A percentile compares a stretch with the other conserved stretches of the same genome.
Evolutionary conservation across 2,113 vertebrate genomes (phyloP).

Genomic region (Neogale vison): DNA sequence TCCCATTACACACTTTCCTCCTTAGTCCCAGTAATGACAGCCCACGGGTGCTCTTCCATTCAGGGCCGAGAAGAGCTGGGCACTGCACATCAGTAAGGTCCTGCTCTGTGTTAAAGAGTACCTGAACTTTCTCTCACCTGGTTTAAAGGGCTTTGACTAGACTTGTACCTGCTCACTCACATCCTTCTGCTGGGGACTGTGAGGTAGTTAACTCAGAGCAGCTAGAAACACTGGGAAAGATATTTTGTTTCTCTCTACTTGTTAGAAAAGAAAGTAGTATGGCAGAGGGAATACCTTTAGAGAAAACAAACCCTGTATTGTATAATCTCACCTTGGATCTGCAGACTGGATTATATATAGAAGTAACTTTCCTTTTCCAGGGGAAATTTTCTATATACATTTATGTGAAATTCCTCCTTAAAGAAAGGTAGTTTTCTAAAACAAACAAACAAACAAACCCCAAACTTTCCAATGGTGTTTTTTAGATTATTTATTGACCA

Average conservation of each 20-base stretch:
- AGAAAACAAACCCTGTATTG: neutral
- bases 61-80: neutral
- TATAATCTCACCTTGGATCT: neutral
- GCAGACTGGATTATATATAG: neutral
- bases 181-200: neutral
- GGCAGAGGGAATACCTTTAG: neutral
- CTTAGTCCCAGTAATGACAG: neutral
- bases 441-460: neutral
- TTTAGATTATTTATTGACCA: neutral
- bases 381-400: neutral
- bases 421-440: neutral
- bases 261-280: neutral
- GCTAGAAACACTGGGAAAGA: neutral
- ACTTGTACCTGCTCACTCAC: neutral
- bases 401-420: constrained; percentile 2
- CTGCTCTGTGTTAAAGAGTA: neutral
- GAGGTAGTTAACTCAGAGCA: neutral
- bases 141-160: neutral
- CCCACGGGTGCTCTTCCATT: neutral
- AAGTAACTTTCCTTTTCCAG: neutral
- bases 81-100: neutral
- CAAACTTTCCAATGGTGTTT: neutral
- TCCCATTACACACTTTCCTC: neutral
- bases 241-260: neutral
- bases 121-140: neutral